A percentile compares a stretch with the other conserved stretches of the same genome.
Evolutionary conservation across 2,888 invertebrate species (phyloP).

Genomic region (Liodrosophila aerea): DNA sequence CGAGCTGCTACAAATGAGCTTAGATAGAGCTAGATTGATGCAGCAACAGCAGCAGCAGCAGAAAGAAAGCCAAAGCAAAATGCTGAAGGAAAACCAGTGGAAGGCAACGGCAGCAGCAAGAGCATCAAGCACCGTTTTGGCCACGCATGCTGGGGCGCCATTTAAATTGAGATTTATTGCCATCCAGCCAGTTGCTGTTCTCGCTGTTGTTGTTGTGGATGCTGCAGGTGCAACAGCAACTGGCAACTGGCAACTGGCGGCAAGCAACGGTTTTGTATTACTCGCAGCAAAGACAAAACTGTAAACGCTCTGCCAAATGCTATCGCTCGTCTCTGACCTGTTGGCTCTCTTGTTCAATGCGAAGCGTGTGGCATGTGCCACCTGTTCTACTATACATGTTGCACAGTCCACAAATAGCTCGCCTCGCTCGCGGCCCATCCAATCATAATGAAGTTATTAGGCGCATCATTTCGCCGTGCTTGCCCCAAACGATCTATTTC

Average conservation of each 20-base stretch:
- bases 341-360: conserved; percentile 8
- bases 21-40: conserved; percentile 4
- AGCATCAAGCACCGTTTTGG: conserved; percentile 65
- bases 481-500: conserved; percentile 4
- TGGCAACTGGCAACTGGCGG: conserved; percentile 6
- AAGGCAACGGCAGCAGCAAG: conserved; percentile 60
- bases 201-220: conserved; percentile 49
- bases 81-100: conserved; percentile 50
- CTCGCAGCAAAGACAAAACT: conserved; percentile 60
- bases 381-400: conserved; percentile 40
- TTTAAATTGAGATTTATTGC: conserved; percentile 81
- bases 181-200: conserved; percentile 54
- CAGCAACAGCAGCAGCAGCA: neutral
- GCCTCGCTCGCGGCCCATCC: conserved; percentile 12
- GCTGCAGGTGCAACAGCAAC: conserved; percentile 49
- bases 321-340: conserved; percentile 43
- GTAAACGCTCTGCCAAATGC: conserved; percentile 62
- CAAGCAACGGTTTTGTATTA: conserved; percentile 48
- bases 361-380: conserved; percentile 30
- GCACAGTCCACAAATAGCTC: conserved; percentile 65
- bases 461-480: conserved; percentile 43
- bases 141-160: conserved; percentile 80
- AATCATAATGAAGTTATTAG: conserved; percentile 72
- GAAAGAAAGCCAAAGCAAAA: conserved; percentile 35
- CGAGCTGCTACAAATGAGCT: conserved; percentile 66